These are phyloP conservation scores for Fregata magnificens DNA, from an alignment of 2,113 vertebrate species.

Conservation along the genomic window DNA sequence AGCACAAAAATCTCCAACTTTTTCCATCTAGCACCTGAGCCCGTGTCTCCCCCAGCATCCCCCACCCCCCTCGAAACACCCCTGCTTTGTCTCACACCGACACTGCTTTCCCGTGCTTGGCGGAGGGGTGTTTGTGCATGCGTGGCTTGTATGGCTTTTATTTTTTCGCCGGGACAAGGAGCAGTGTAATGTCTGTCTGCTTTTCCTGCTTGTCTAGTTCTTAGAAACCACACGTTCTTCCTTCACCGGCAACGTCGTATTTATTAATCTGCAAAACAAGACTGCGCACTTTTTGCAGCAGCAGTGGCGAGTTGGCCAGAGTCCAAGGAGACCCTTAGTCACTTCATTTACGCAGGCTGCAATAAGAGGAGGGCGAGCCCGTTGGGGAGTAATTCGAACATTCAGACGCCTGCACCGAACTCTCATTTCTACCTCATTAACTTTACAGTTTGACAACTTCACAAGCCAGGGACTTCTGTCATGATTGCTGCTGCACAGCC, in stretches of 20 bases:
- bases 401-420: conserved; percentile 26
- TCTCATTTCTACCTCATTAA: conserved; percentile 74
- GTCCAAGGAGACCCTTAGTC: conserved; percentile 51
- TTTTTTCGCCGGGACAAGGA: not conserved
- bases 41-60: not conserved
- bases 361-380: not conserved
- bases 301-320: not conserved
- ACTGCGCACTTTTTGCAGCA: not conserved
- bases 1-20: not conserved
- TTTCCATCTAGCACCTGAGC: not conserved
- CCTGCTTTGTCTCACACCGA: not conserved
- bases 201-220: conserved; percentile 2
- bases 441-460: conserved; percentile 71
- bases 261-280: not conserved
- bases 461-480: conserved; percentile 44
- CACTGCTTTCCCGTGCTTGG: not conserved
- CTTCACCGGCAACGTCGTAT: not conserved
- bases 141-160: not conserved
- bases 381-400: conserved; percentile 5
- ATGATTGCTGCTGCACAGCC: not conserved
- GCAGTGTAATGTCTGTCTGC: conserved; percentile 2
- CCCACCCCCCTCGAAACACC: not conserved
- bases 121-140: not conserved
- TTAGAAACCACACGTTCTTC: not conserved
- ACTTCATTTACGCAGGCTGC: conserved; percentile 28